A percentile compares a stretch with the other conserved stretches of the same genome.
Conservation (phyloP, 2,113 vertebrate species). For the Marmota flaviventris region DNA sequence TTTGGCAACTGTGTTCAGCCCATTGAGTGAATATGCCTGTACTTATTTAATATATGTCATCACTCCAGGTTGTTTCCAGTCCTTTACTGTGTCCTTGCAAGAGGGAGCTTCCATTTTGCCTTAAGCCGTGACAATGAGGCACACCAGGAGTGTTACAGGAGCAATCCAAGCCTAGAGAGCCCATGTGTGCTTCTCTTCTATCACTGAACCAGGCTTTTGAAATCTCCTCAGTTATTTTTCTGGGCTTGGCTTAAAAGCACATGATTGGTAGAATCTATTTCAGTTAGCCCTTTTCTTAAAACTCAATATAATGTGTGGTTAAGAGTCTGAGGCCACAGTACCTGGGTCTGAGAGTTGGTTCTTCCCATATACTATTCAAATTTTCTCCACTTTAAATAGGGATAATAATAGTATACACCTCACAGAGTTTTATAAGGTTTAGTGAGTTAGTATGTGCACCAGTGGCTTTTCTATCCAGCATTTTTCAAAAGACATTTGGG, state of each 20-base stretch:
- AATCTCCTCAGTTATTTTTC: background rate
- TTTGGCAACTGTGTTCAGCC: background rate
- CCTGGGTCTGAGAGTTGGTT: background rate
- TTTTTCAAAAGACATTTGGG: background rate
- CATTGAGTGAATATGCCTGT: background rate
- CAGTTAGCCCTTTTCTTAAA: conserved; percentile 21
- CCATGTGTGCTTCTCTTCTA: background rate
- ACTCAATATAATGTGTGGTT: background rate
- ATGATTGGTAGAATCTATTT: background rate
- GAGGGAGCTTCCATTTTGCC: background rate
- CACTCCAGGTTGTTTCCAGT: background rate
- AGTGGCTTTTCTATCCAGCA: background rate
- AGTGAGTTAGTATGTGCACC: background rate
- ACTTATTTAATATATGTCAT: background rate
- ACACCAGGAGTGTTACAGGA: accelerated
- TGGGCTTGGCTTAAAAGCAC: background rate
- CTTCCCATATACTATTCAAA: conserved; percentile 9
- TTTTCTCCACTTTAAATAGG: background rate
- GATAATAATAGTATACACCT: background rate
- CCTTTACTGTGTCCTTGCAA: background rate
- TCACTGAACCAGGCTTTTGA: background rate
- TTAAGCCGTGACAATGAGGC: background rate
- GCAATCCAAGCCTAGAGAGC: background rate
- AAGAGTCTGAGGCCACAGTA: background rate
- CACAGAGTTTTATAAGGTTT: conserved; percentile 26